phyloP scores from a whole-genome alignment of 2,113 vertebrate species.

The Dromiciops gliroides region DNA sequence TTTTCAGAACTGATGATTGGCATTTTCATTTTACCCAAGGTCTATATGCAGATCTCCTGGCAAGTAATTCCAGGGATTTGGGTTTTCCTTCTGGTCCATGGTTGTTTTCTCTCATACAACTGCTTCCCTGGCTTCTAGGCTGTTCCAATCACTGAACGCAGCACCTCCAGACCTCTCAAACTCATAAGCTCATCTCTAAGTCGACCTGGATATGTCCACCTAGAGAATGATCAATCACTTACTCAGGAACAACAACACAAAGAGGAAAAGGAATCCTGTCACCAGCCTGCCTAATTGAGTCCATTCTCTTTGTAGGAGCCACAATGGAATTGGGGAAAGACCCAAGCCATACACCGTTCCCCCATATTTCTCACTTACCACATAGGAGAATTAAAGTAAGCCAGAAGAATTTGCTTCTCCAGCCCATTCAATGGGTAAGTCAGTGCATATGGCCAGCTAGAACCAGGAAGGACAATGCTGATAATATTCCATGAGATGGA shows the following conservation, averaged over 20 bases:
- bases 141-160: not conserved
- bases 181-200: not conserved
- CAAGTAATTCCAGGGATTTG: not conserved
- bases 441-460: not conserved
- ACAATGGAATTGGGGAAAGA: not conserved
- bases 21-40: not conserved
- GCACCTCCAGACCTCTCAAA: not conserved
- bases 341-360: not conserved
- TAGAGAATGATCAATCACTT: not conserved
- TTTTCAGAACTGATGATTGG: not conserved
- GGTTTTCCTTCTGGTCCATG: not conserved
- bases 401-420: not conserved
- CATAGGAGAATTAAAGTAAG: not conserved
- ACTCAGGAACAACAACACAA: not conserved
- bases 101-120: not conserved
- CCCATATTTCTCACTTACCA: not conserved
- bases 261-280: not conserved
- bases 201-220: not conserved
- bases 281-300: not conserved
- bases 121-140: no score
- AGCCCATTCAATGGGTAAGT: not conserved
- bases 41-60: not conserved
- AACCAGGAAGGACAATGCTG: not conserved
- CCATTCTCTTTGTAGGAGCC: not conserved
- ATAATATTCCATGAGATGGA: not conserved